These are phyloP conservation scores for Diarsia rubi DNA, from an alignment of 2,888 invertebrate genomes.

Conservation along the genomic window DNA sequence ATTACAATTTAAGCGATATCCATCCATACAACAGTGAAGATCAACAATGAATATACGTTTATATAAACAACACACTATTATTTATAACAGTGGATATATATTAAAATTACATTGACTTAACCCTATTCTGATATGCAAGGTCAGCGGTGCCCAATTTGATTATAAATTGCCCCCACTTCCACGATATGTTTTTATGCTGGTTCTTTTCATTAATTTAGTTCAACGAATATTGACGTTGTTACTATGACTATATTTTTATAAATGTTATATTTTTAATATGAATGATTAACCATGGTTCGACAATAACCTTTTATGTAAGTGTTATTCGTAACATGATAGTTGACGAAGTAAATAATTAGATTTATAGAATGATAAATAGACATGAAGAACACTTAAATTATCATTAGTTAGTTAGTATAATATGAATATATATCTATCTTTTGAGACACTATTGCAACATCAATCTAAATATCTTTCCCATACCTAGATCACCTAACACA, in stretches of 20 bases:
- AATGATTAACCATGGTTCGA: constrained; percentile 12
- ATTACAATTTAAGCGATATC: constrained; percentile 64
- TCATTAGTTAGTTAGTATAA: constrained; percentile 24
- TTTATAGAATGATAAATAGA: constrained; percentile 23
- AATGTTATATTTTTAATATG: constrained; percentile 8
- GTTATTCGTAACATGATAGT: constrained; percentile 7
- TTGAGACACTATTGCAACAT: constrained; percentile 30
- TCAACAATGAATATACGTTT: constrained; percentile 71
- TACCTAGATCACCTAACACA: neutral
- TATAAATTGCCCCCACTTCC: constrained; percentile 67
- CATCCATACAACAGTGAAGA: constrained; percentile 71
- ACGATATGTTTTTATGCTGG: constrained; percentile 83
- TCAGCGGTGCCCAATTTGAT: constrained; percentile 67
- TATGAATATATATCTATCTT: constrained; percentile 10
- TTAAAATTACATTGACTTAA: constrained; percentile 74
- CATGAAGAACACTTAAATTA: constrained; percentile 33
- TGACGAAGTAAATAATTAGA: constrained; percentile 6
- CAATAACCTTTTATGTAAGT: constrained; percentile 11
- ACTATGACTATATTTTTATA: constrained; percentile 31
- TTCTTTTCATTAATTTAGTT: constrained; percentile 70
- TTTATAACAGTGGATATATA: constrained; percentile 71
- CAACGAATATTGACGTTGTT: constrained; percentile 43
- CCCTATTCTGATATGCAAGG: constrained; percentile 84
- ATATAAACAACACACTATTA: constrained; percentile 69
- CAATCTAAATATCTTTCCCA: neutral